Percentiles rank a stretch among this genome's conserved stretches.
Evolutionary conservation across 2,888 invertebrate species (phyloP).

Genomic region (Drosophila melanocephala): DNA sequence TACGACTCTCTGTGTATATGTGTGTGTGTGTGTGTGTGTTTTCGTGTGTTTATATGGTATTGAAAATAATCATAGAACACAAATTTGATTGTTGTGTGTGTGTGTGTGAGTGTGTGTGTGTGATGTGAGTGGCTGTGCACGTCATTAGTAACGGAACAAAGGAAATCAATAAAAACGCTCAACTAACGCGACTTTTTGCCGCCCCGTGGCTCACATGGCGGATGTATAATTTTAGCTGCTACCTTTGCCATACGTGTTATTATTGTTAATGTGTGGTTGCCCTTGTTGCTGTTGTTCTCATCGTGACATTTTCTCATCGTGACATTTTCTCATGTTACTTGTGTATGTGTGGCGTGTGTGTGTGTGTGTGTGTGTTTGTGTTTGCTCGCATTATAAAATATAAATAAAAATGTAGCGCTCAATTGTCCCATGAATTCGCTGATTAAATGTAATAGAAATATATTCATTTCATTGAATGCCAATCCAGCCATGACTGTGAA

Average conservation of each 20-base stretch:
- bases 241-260: slow-evolving; percentile 45
- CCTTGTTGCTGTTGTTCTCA: slow-evolving; percentile 29
- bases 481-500: slow-evolving; percentile 26
- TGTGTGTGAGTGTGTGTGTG: slow-evolving; percentile 29
- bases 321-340: slow-evolving; percentile 8
- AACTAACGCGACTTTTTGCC: slow-evolving; percentile 56
- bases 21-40: neutral
- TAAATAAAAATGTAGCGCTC: slow-evolving; percentile 28
- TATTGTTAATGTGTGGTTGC: slow-evolving; percentile 47
- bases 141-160: slow-evolving; percentile 75
- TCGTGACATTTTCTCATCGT: slow-evolving; percentile 6
- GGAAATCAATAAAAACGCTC: slow-evolving; percentile 76
- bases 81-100: slow-evolving; percentile 7
- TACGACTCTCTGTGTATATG: slow-evolving; percentile 53
- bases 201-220: slow-evolving; percentile 58
- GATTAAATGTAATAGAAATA: slow-evolving; percentile 32
- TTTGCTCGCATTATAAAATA: slow-evolving; percentile 20
- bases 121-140: slow-evolving; percentile 48
- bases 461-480: slow-evolving; percentile 34
- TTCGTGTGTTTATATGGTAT: slow-evolving; percentile 27
- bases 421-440: slow-evolving; percentile 24
- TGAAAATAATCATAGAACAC: slow-evolving; percentile 62
- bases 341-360: slow-evolving; percentile 1
- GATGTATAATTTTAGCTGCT: slow-evolving; percentile 67
- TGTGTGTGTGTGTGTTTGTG: slow-evolving; percentile 10